Percentiles rank a stretch among this genome's conserved stretches.
Conservation (phyloP, 2,888 invertebrate genomes). For the Melipona bicolor region DNA sequence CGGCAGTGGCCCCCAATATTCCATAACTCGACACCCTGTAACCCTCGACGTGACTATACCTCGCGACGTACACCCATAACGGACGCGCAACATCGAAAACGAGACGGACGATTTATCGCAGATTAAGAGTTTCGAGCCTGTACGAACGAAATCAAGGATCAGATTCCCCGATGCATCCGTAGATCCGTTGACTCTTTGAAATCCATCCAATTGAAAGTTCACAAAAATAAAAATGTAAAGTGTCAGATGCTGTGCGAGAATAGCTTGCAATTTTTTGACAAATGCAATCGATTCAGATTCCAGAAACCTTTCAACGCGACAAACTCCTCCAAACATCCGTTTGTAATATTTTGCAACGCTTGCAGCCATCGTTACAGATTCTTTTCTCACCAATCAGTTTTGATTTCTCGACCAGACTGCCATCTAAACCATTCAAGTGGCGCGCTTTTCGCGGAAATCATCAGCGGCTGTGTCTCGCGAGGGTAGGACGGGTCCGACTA, state of each 20-base stretch:
- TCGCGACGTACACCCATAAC: constrained; percentile 37
- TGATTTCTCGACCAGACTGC: too few relatives aligned
- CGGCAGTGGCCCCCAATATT: constrained; percentile 63
- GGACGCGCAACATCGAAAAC: constrained; percentile 48
- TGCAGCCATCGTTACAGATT: not conserved
- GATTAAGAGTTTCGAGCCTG: constrained; percentile 39
- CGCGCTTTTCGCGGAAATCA: constrained; percentile 40
- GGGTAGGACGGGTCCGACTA: constrained; percentile 37
- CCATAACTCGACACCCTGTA: constrained; percentile 72
- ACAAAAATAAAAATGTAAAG: too few relatives aligned
- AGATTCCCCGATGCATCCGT: not conserved
- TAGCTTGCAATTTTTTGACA: too few relatives aligned
- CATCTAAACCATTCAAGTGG: too few relatives aligned
- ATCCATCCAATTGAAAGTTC: not conserved
- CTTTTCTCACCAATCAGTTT: too few relatives aligned
- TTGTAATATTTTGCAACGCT: too few relatives aligned
- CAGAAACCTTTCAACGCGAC: too few relatives aligned
- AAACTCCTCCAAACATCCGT: too few relatives aligned
- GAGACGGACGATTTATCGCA: constrained; percentile 61
- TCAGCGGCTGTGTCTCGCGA: constrained; percentile 5
- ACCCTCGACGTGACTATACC: constrained; percentile 59
- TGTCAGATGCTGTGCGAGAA: too few relatives aligned
- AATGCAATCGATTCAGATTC: too few relatives aligned
- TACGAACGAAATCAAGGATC: not conserved
- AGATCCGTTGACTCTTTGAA: constrained; percentile 26